Conservation (phyloP, 2,888 invertebrate genomes). For the Linnaemya vulpina region DNA sequence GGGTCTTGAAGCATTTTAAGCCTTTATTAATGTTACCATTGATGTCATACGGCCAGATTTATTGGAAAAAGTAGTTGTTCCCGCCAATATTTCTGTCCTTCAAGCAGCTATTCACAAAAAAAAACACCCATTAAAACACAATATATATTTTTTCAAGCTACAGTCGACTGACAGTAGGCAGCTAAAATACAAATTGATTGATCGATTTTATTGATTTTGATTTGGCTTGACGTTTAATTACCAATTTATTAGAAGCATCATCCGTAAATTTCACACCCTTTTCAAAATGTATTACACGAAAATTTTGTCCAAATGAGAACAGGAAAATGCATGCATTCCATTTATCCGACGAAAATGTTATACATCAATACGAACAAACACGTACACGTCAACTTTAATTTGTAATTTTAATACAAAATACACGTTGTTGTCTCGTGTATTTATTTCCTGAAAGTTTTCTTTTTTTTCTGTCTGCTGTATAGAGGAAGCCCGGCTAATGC, state of each 20-base stretch:
- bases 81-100: no score
- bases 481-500: slow-evolving; percentile 45
- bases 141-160: background rate
- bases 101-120: no score
- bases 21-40: no score
- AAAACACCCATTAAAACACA: no score
- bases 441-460: background rate
- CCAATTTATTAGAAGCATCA: background rate
- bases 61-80: no score
- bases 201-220: slow-evolving; percentile 77
- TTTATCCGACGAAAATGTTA: background rate
- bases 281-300: background rate
- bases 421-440: background rate
- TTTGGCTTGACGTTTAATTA: slow-evolving; percentile 58
- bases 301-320: background rate
- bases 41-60: no score
- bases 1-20: no score
- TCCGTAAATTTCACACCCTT: background rate
- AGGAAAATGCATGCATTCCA: background rate
- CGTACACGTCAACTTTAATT: slow-evolving; percentile 65
- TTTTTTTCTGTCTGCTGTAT: slow-evolving; percentile 26
- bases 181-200: slow-evolving; percentile 74
- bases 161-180: background rate
- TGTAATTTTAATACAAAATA: slow-evolving; percentile 23
- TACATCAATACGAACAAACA: background rate